Percentiles rank a stretch among this genome's conserved stretches.
These are phyloP conservation scores for Tapera naevia DNA, from an alignment of 2,797 vertebrate species.

Conservation along the genomic window DNA sequence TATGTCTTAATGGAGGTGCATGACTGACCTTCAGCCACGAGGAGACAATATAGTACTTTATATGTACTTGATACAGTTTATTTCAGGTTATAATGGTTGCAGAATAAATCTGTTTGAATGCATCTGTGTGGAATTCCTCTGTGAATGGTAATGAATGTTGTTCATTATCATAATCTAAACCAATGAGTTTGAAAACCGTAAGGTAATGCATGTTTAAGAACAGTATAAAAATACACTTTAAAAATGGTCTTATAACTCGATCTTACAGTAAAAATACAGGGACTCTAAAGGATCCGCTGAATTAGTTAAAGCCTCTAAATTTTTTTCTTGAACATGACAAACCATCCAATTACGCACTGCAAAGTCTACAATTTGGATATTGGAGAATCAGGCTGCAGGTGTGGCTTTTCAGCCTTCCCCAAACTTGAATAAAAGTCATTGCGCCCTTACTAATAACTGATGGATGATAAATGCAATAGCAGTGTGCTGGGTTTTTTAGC, in stretches of 20 bases:
- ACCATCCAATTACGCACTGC: not conserved
- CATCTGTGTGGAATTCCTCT: not conserved
- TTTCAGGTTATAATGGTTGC: constrained; percentile 6
- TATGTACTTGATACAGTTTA: not conserved
- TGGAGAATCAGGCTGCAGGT: not conserved
- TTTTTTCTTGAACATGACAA: not conserved
- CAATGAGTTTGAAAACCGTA: not conserved
- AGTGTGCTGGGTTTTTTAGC: not conserved
- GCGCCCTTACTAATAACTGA: not conserved
- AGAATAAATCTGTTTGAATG: not conserved
- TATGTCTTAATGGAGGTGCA: not conserved
- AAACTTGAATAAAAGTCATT: not conserved
- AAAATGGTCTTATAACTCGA: not conserved
- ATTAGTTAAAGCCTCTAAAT: not conserved
- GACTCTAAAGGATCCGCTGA: not conserved
- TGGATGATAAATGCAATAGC: not conserved
- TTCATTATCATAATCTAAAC: not conserved
- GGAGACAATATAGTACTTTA: constrained; percentile 8
- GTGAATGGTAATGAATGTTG: not conserved
- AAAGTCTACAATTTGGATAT: not conserved
- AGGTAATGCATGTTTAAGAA: not conserved
- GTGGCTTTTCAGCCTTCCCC: not conserved
- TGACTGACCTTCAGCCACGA: not conserved
- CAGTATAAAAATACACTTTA: not conserved
- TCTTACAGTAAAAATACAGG: not conserved